A percentile compares a stretch with the other conserved stretches of the same genome.
Evolutionary conservation across 2,888 invertebrate species (phyloP).

Genomic region (Eledone cirrhosa): DNA sequence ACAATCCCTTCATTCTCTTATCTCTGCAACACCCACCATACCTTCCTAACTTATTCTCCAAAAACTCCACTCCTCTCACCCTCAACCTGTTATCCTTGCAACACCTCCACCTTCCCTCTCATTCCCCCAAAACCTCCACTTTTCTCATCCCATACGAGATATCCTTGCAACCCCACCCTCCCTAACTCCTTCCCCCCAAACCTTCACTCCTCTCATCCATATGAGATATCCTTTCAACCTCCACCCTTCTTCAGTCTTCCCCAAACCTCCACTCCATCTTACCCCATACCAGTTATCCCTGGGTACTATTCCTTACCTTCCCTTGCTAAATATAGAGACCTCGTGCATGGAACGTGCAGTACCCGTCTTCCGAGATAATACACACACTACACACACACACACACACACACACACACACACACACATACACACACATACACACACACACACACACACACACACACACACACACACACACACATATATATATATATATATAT

Average conservation of each 20-base stretch:
- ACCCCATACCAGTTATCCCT: neutral
- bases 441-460: neutral
- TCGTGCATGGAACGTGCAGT: too few species aligned
- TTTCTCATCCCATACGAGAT: neutral
- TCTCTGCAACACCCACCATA: neutral
- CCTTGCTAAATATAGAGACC: too few species aligned
- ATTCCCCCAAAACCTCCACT: constrained; percentile 2
- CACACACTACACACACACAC: neutral
- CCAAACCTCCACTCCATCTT: neutral
- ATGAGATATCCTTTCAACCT: neutral
- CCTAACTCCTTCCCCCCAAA: neutral
- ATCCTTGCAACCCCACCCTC: neutral
- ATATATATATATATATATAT: constrained; percentile 10
- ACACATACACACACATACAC: neutral
- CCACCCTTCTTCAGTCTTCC: neutral
- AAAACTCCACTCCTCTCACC: constrained; percentile 3
- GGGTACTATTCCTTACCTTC: too few species aligned
- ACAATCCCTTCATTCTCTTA: neutral
- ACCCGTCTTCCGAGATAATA: too few species aligned
- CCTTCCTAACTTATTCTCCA: constrained; percentile 24
- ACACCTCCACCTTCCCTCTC: neutral
- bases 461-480: constrained; percentile 28
- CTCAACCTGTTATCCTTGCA: neutral
- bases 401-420: neutral
- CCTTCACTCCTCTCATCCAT: constrained; percentile 10